A percentile compares a stretch with the other conserved stretches of the same genome.
Conservation (phyloP, 2,888 invertebrate species). For the Drosophila nr. perissopoda region DNA sequence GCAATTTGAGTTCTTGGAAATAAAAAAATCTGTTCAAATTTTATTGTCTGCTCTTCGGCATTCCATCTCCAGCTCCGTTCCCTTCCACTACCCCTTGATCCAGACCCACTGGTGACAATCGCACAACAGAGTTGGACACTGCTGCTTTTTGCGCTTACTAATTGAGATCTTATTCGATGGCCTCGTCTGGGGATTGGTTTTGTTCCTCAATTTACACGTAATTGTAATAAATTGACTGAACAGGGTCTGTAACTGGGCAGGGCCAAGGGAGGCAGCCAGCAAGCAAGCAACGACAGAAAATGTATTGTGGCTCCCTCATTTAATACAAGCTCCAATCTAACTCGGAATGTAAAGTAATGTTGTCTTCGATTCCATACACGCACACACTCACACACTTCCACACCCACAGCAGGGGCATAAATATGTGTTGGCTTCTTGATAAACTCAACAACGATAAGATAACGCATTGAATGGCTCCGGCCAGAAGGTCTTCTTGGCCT, state of each 20-base stretch:
- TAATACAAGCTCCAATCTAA: conserved; percentile 3
- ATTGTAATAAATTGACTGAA: conserved; percentile 76
- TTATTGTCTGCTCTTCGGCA: conserved; percentile 14
- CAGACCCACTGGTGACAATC: conserved; percentile 14
- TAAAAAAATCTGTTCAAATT: background rate
- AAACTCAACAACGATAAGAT: conserved; percentile 66
- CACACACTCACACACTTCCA: background rate
- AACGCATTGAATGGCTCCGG: conserved; percentile 37
- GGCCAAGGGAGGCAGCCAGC: background rate
- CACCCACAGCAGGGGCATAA: conserved; percentile 38
- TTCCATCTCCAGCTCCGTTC: conserved; percentile 1
- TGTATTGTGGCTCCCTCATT: conserved; percentile 24
- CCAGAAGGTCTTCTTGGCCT: background rate
- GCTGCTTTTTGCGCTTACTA: conserved; percentile 29
- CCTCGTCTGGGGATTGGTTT: conserved; percentile 63
- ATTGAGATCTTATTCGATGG: conserved; percentile 41
- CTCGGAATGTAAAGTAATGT: conserved; percentile 21
- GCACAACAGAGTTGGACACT: conserved; percentile 22
- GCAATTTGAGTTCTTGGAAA: background rate
- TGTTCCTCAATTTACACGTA: conserved; percentile 78
- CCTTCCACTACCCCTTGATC: background rate
- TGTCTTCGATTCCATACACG: conserved; percentile 8
- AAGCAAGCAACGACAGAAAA: conserved; percentile 8
- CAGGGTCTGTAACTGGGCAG: background rate
- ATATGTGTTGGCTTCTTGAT: conserved; percentile 49